Conservation (phyloP, 2,797 vertebrate species). For the Hyperoplus lanceolatus region DNA sequence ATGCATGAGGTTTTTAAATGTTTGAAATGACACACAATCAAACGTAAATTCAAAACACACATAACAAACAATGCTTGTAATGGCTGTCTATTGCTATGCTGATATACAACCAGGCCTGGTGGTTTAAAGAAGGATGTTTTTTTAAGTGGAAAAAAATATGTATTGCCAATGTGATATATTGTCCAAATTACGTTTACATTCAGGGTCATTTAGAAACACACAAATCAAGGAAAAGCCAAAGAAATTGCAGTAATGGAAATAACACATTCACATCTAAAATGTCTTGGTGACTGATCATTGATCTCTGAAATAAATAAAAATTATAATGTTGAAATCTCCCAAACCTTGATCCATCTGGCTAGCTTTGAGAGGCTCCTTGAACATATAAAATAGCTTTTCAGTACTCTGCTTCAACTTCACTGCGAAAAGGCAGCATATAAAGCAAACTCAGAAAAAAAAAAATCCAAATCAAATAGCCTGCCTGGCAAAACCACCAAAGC, state of each 20-base stretch:
- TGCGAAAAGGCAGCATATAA: conserved; percentile 63
- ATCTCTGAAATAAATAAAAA: conserved; percentile 9
- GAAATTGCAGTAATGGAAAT: neutral
- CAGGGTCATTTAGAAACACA: neutral
- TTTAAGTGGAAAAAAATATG: neutral
- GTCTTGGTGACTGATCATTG: conserved; percentile 10
- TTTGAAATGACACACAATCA: conserved; percentile 24
- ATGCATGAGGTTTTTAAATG: conserved; percentile 63
- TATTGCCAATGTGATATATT: neutral
- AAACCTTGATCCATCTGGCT: conserved; percentile 38
- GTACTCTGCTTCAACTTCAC: conserved; percentile 48
- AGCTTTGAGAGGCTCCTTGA: conserved; percentile 27
- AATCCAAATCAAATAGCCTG: conserved; percentile 79
- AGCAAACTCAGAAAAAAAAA: conserved; percentile 71
- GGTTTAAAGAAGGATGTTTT: conserved; percentile 21
- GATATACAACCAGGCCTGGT: neutral
- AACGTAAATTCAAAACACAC: conserved; percentile 42
- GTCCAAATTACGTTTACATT: neutral
- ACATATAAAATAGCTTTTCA: conserved; percentile 50
- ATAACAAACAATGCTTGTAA: neutral
- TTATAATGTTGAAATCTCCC: conserved; percentile 14
- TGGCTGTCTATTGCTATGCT: conserved; percentile 1
- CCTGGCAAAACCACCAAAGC: conserved; percentile 76
- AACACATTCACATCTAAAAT: neutral
- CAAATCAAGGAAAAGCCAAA: conserved; percentile 10